Percentiles rank a stretch among this genome's conserved stretches.
phyloP scores from a whole-genome alignment of 2,113 vertebrate genomes.

The Cyphomyrus plagiostoma region DNA sequence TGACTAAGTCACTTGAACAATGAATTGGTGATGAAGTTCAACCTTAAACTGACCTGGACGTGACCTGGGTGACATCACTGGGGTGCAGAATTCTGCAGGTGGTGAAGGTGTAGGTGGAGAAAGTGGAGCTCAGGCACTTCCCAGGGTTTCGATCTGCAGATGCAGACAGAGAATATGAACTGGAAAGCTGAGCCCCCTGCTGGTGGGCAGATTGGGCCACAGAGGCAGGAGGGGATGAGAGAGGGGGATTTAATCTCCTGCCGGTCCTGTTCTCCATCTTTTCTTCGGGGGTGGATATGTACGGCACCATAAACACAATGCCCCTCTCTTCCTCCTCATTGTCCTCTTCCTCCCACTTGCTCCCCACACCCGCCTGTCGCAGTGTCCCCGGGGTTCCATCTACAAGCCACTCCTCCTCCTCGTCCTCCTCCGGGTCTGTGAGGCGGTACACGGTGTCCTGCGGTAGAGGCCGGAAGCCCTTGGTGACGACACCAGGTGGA shows the following conservation, averaged over 20 bases:
- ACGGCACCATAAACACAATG: slow-evolving; percentile 62
- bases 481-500: slow-evolving; percentile 90
- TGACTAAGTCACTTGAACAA: neutral
- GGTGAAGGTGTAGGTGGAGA: slow-evolving; percentile 92
- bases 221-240: slow-evolving; percentile 8
- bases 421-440: slow-evolving; percentile 88
- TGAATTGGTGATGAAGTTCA: neutral
- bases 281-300: slow-evolving; percentile 26
- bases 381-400: slow-evolving; percentile 31
- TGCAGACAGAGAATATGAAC: slow-evolving; percentile 32
- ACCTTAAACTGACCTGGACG: slow-evolving; percentile 67
- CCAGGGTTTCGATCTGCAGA: slow-evolving; percentile 77
- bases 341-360: neutral
- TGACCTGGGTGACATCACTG: slow-evolving; percentile 86
- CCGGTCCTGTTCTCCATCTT: slow-evolving; percentile 33
- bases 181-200: slow-evolving; percentile 44
- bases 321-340: slow-evolving; percentile 51
- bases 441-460: slow-evolving; percentile 72
- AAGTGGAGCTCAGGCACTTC: slow-evolving; percentile 85
- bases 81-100: slow-evolving; percentile 94
- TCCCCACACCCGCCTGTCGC: neutral
- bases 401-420: slow-evolving; percentile 47
- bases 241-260: neutral
- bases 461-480: slow-evolving; percentile 78
- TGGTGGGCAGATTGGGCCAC: slow-evolving; percentile 55